phyloP scores from a whole-genome alignment of 2,888 invertebrate genomes.

The Cephus rjabovi region DNA sequence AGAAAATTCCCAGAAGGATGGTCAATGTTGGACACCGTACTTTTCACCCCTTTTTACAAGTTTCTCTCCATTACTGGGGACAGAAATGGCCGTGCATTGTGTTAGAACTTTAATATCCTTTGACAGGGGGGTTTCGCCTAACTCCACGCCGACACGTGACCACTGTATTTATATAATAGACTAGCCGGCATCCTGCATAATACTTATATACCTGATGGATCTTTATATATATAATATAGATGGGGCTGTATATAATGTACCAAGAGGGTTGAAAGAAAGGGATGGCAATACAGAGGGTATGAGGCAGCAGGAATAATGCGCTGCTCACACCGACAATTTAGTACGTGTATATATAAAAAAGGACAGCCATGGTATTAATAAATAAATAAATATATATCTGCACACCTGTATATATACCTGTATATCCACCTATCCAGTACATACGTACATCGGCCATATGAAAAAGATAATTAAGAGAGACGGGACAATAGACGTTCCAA shows the following conservation, averaged over 20 bases:
- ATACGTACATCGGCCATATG: slow-evolving; percentile 20
- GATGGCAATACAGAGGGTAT: neutral
- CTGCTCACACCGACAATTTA: neutral
- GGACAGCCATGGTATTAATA: neutral
- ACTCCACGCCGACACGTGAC: slow-evolving; percentile 52
- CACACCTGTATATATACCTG: slow-evolving; percentile 4
- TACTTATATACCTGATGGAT: neutral
- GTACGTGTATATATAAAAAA: neutral
- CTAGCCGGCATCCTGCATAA: slow-evolving; percentile 7
- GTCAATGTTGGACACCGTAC: neutral
- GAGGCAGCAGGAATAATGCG: neutral
- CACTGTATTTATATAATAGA: slow-evolving; percentile 31
- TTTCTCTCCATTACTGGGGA: neutral
- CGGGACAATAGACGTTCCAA: slow-evolving; percentile 38
- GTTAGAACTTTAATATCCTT: slow-evolving; percentile 61
- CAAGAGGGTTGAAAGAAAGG: neutral
- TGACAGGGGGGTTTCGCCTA: slow-evolving; percentile 40
- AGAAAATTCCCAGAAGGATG: neutral
- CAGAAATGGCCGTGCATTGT: slow-evolving; percentile 32
- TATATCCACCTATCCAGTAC: neutral
- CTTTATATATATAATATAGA: neutral
- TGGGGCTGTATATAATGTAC: neutral
- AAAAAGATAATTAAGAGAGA: slow-evolving; percentile 37
- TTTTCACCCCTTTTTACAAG: neutral
- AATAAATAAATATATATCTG: neutral